Percentiles rank a stretch among this genome's conserved stretches.
Conservation (phyloP, 2,797 vertebrate species). For the Rhabdophis nuchalis region DNA sequence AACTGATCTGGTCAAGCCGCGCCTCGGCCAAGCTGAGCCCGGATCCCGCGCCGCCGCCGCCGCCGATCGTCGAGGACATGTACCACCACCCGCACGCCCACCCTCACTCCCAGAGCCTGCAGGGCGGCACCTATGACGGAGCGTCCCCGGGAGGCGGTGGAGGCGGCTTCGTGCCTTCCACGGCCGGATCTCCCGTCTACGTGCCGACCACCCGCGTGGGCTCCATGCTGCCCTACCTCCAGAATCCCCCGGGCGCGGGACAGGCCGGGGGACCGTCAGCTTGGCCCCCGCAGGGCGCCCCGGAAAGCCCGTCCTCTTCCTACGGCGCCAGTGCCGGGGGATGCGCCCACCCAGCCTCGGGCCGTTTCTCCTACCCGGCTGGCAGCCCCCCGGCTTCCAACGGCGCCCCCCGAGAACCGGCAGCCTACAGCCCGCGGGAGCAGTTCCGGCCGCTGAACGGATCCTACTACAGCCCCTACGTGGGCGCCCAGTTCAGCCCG, state of each 20-base stretch:
- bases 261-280: constrained; percentile 82
- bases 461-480: constrained; percentile 87
- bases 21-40: constrained; percentile 78
- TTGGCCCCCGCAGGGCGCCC: constrained; percentile 86
- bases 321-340: constrained; percentile 66
- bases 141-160: constrained; percentile 74
- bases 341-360: constrained; percentile 75
- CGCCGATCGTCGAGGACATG: constrained; percentile 82
- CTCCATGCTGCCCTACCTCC: constrained; percentile 91
- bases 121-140: constrained; percentile 35
- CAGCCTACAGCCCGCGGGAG: constrained; percentile 76
- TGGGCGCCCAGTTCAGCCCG: constrained; percentile 81
- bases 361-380: constrained; percentile 89
- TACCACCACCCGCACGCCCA: constrained; percentile 81
- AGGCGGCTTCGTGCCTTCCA: constrained; percentile 91
- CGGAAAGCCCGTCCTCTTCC: constrained; percentile 84
- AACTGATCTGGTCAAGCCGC: constrained; percentile 86
- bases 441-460: constrained; percentile 85
- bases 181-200: constrained; percentile 90
- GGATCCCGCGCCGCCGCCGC: constrained; percentile 66
- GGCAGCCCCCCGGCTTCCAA: constrained; percentile 90
- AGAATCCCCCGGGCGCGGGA: constrained; percentile 78
- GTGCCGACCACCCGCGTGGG: constrained; percentile 88
- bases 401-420: constrained; percentile 80
- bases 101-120: not conserved